phyloP scores from a whole-genome alignment of 2,797 vertebrate species.

The Avahi laniger region DNA sequence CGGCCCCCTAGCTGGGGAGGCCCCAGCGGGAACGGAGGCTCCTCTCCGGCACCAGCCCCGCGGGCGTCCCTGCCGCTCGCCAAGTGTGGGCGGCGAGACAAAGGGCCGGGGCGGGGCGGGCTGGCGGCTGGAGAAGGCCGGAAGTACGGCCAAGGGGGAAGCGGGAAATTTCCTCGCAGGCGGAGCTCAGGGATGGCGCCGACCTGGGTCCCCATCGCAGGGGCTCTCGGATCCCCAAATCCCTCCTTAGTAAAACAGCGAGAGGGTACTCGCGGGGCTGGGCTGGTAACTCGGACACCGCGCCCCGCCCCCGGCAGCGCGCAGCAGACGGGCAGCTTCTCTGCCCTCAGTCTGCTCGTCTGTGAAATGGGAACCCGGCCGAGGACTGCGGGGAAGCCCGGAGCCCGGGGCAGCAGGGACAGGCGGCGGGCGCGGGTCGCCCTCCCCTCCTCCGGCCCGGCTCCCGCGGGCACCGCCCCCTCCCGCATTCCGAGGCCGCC shows the following conservation, averaged over 20 bases:
- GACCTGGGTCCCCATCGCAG: background rate
- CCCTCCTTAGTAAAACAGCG: background rate
- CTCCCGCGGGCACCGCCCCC: conserved; percentile 58
- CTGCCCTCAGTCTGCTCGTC: background rate
- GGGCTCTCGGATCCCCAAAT: background rate
- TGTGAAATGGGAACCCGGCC: background rate
- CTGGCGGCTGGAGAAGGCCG: conserved; percentile 10
- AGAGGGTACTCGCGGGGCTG: background rate
- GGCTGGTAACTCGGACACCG: background rate
- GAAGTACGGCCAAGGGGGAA: conserved; percentile 49
- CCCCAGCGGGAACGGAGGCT: background rate
- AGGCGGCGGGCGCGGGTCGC: background rate
- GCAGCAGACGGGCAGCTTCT: background rate
- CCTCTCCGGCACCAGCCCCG: background rate
- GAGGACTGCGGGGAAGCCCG: background rate
- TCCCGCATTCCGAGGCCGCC: background rate
- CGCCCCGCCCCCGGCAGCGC: background rate
- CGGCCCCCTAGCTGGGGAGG: background rate
- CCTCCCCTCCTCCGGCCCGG: background rate
- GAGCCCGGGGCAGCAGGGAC: background rate
- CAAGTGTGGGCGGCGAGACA: conserved; percentile 50
- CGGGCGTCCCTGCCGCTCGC: background rate
- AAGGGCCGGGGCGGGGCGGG: conserved; percentile 54
- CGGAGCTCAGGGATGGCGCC: background rate
- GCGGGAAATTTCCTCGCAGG: conserved; percentile 49